Evolutionary conservation across 2,888 invertebrate species (phyloP), one percentile per base, ranked within the genome.

Genomic region (Apoda limacodes): DNA sequence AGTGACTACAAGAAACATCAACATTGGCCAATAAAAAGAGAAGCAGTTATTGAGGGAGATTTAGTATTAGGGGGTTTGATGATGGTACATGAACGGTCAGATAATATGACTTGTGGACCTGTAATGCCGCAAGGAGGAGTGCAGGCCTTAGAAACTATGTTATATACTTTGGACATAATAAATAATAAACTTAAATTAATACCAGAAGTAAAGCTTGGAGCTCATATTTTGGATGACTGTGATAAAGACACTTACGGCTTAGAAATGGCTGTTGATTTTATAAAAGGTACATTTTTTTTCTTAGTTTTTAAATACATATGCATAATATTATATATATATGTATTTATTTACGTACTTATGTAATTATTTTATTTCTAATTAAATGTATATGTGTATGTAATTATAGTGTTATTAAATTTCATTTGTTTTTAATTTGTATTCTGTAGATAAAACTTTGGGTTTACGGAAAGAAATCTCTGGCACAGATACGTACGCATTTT

Each of bases 211-310:
- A 86, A 83, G 4, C 72, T 96, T 7, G 95, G 95, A 20, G 93
- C 93, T 6, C 91, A 95, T 58, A 88, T 96, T 30, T 82, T 96
- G 40, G 96, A 96, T 59, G 96, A 96, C 68, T 96, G 96, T 67
- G 96, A 96, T 80, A 92, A 94, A 71, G 96, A 96, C 62, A 96
- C 95, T 0, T 95, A 95, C 55, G 96, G 96, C 1, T 80, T 96
- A 43, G 95, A 96, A 64, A 95, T 96, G 89, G 94, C 95, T 9
- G 92, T 96, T 9, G 95, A 96, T 71, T 96, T 96, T 65, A 96
- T 96, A 40, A 93, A 95, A 89, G 95, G 96, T 96, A 75, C 81
- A 86, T n/a, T n/a, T n/a, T n/a, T n/a, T n/a, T n/a, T n/a, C n/a
- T n/a, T n/a, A n/a, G n/a, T n/a, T n/a, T n/a, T n/a, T n/a, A n/a